These are phyloP conservation scores for Sus cebifrons DNA, from an alignment of 2,797 vertebrate genomes.

Conservation along the genomic window DNA sequence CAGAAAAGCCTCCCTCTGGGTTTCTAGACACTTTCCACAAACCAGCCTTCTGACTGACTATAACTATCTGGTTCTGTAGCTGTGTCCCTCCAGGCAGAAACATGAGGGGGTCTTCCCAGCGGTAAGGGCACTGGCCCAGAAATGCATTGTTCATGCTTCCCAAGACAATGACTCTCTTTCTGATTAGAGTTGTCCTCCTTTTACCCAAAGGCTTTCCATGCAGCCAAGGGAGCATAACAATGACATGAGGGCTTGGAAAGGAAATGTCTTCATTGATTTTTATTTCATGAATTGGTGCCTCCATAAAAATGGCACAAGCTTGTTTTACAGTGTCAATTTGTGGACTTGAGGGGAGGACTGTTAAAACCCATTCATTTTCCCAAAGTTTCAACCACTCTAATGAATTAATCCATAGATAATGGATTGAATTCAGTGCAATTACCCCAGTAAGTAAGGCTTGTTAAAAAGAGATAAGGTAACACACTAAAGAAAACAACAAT, in stretches of 20 bases:
- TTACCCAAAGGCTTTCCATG: slow-evolving; percentile 55
- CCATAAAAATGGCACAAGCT: slow-evolving; percentile 68
- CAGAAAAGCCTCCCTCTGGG: slow-evolving; percentile 2
- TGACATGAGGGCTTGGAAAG: slow-evolving; percentile 57
- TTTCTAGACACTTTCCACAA: slow-evolving; percentile 32
- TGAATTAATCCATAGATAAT: slow-evolving; percentile 85
- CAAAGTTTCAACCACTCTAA: slow-evolving; percentile 80
- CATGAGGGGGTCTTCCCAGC: slow-evolving; percentile 23
- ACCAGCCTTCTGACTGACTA: slow-evolving; percentile 19
- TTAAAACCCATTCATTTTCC: slow-evolving; percentile 82
- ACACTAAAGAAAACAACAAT: slow-evolving; percentile 82
- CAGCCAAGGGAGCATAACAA: slow-evolving; percentile 57
- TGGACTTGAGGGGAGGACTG: slow-evolving; percentile 63
- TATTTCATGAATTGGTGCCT: slow-evolving; percentile 69
- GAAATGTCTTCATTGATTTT: slow-evolving; percentile 78
- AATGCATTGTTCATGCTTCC: slow-evolving; percentile 68
- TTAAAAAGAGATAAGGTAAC: slow-evolving; percentile 79
- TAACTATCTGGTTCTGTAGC: slow-evolving; percentile 22
- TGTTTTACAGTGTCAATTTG: slow-evolving; percentile 79
- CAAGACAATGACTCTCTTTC: slow-evolving; percentile 66
- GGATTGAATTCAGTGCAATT: slow-evolving; percentile 67
- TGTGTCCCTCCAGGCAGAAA: background rate
- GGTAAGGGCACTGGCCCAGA: slow-evolving; percentile 60
- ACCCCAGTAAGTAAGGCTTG: slow-evolving; percentile 66
- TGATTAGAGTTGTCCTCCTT: slow-evolving; percentile 66